Conservation (phyloP, 2,888 invertebrate species). For the Pseudococcus viburni region DNA sequence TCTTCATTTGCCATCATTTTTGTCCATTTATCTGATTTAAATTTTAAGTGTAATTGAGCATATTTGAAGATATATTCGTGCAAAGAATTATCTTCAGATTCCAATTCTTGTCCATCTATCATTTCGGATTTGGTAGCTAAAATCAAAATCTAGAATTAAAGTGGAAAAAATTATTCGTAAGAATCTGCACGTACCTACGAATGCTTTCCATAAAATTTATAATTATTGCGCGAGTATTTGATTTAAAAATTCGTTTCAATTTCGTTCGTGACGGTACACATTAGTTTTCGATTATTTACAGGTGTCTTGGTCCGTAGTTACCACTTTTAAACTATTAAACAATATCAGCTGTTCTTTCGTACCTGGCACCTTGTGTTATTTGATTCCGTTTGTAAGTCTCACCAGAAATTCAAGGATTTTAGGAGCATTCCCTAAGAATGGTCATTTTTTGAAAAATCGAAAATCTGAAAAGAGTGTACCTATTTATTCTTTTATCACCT, state of each 20-base stretch:
- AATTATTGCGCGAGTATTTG: neutral
- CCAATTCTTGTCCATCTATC: constrained; percentile 21
- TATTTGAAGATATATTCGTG: constrained; percentile 42
- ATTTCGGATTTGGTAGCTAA: neutral
- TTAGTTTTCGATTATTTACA: neutral
- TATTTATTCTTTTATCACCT: too few species aligned
- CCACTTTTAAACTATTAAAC: constrained; percentile 13
- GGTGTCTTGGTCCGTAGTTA: neutral
- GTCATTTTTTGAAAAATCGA: too few species aligned
- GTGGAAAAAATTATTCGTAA: too few species aligned
- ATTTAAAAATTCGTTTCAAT: neutral
- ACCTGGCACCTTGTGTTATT: neutral
- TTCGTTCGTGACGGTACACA: neutral
- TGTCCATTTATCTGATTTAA: constrained; percentile 63
- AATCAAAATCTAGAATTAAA: neutral
- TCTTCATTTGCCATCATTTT: constrained; percentile 66
- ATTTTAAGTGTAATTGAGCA: constrained; percentile 43
- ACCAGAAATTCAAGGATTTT: too few species aligned
- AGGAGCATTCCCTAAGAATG: too few species aligned
- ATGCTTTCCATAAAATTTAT: too few species aligned
- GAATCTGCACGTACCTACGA: too few species aligned
- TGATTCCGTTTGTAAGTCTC: neutral
- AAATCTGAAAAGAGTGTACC: too few species aligned
- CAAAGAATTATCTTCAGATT: constrained; percentile 36
- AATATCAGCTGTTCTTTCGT: neutral